Evolutionary conservation across 2,888 invertebrate genomes (phyloP), one percentile per base, ranked within the genome.

Genomic region (Lampropteryx suffumata): DNA sequence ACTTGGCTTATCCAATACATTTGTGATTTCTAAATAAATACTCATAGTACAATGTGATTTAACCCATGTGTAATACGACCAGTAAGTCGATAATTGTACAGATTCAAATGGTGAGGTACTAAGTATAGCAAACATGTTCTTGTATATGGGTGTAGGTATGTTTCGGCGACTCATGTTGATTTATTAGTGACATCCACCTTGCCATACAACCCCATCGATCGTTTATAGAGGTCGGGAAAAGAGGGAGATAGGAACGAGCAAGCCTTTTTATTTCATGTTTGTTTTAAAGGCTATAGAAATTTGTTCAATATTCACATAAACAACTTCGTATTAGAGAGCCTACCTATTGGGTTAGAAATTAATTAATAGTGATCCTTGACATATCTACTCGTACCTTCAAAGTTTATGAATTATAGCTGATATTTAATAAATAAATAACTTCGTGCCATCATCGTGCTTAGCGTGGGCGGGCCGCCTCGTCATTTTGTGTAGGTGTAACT

Each of bases 401-500:
- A 41, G 40, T 50, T 50, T 34, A 10, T 44, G 24, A 50, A 44
- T 39, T 44, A 43, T 44, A 27, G 26, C 41, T 35, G n/a, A 8
- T 42, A n/a, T 21, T 3, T 21, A 21, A 21, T 21, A 21, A 5
- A 41, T 44, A 42, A 44, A 46, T 12, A 48, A 42, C 47, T 21
- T 17, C 30, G 10, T 44, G 32, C 13, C 41, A 32, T 34, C 51
- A 55, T 52, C 36, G 52, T 49, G 27, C 44, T 26, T 28, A 17
- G 40, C n/a, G n/a, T n/a, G n/a, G n/a, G n/a, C n/a, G n/a, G n/a
- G 43, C 5, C n/a, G 28, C 32, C 10, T 39, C 52, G 46, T 57
- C 55, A 53, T 53, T 29, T 40, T 48, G 53, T 33, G 61, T 59
- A 44, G 61, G 59, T 45, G 55, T 39, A 32, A 37, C 30, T 35